These are phyloP conservation scores for Porphyrio hochstetteri DNA, from an alignment of 2,113 vertebrate species.

Conservation along the genomic window DNA sequence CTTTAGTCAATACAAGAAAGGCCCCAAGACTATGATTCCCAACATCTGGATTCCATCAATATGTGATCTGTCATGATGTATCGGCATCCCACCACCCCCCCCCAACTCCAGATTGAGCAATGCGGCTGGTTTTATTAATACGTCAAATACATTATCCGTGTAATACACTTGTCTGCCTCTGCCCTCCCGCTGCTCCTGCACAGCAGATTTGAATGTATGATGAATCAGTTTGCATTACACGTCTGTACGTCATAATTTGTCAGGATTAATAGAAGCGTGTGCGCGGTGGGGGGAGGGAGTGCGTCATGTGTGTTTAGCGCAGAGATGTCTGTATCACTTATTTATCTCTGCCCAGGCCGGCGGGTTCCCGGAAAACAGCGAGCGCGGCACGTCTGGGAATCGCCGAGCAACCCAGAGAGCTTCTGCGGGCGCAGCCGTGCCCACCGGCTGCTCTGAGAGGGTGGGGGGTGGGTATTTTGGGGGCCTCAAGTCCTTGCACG, in stretches of 20 bases:
- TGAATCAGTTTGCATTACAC: constrained; percentile 85
- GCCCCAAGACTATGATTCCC: constrained; percentile 84
- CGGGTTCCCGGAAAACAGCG: constrained; percentile 62
- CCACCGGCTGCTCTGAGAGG: background rate
- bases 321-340: constrained; percentile 69
- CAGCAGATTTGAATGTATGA: constrained; percentile 82
- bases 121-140: constrained; percentile 87
- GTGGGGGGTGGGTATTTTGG: background rate
- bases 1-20: constrained; percentile 83
- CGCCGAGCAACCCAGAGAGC: background rate
- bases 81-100: constrained; percentile 76
- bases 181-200: constrained; percentile 77
- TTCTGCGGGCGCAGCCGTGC: background rate
- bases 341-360: constrained; percentile 48
- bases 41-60: constrained; percentile 89
- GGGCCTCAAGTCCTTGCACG: fast-evolving
- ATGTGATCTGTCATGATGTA: constrained; percentile 87
- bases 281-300: constrained; percentile 12
- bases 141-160: constrained; percentile 88
- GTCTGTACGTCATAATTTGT: constrained; percentile 86
- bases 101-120: constrained; percentile 72
- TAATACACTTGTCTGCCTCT: constrained; percentile 86
- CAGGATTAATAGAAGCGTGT: constrained; percentile 81
- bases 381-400: constrained; percentile 52
- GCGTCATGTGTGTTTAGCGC: constrained; percentile 68